Base-by-base conservation (phyloP, 2,888 invertebrate species). In the Hypolimnas misippus region DNA sequence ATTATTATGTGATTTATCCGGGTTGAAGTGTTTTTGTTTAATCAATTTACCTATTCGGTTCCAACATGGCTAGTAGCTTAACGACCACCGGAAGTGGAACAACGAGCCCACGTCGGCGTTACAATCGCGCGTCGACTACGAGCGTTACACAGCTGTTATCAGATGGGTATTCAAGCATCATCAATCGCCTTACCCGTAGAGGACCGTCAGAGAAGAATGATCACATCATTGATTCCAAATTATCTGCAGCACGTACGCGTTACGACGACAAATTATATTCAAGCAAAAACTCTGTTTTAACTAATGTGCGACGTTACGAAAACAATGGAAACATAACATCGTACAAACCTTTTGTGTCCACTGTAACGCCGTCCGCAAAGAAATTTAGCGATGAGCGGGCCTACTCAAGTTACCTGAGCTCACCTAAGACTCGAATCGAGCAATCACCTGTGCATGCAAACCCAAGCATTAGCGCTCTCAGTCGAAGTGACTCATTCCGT, bases 71-170 rank as follows among this genome's bases (percentile, higher is more conserved):
- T 66, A 86, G 83, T 72, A 70, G 83, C 73, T 70, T 90, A 65
- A 84, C 82, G 76, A 79, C 84, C 68, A 83, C 80, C 74, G 84
- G 84, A 73, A 84, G 81, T 75, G 83, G 80, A 65, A 82, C 86
- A 68, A 85, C 88, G 59, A 93, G 87, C 79, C 94, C 82, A 67
- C 93, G 95, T 71, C 94, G 93, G 79, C 94, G 96, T 71, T 97
- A 97, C 87, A 93, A 95, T 71, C 94, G 97, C 68, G 93, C 94
- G 68, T 96, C 97, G 56, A 95, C 96, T 64, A 93, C 95, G 53
- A 97, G 97, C 89, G 96, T 97, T 74, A 96, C 97, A 70, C 97
- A 97, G 87, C 92, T 97, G 76, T 92, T 97, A 74, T 96, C 95
- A 73, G 97, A 97, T 83, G 97, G 97, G 74, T 97, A 97, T 87